Conservation (phyloP, 2,888 invertebrate genomes). For the Dendrolimus pini region DNA sequence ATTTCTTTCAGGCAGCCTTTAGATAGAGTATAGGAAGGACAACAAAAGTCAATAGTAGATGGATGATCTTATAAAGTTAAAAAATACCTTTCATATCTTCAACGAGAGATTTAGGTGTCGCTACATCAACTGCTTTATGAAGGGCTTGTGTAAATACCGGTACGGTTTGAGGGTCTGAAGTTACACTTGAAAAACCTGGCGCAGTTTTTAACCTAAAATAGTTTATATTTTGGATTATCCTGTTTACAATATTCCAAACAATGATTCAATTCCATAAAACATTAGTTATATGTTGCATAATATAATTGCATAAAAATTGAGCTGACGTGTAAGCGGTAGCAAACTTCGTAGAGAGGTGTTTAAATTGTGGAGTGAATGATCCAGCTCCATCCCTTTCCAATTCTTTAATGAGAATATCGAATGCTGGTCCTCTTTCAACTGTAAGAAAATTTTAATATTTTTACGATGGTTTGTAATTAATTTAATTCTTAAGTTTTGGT, state of each 20-base stretch:
- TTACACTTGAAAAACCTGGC: constrained; percentile 35
- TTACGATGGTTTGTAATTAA: not conserved
- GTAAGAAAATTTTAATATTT: constrained; percentile 8
- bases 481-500: not conserved
- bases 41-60: too few relatives aligned
- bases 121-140: constrained; percentile 31
- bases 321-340: constrained; percentile 42
- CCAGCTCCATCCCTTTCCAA: constrained; percentile 31
- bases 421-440: constrained; percentile 57
- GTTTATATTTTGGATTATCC: too few relatives aligned
- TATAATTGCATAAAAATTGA: constrained; percentile 1
- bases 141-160: constrained; percentile 27
- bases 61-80: too few relatives aligned
- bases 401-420: constrained; percentile 41
- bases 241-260: too few relatives aligned
- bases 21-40: too few relatives aligned
- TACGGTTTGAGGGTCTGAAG: constrained; percentile 29
- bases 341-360: constrained; percentile 24
- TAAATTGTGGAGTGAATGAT: constrained; percentile 31
- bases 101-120: constrained; percentile 29
- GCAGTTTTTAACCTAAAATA: constrained; percentile 41
- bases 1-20: too few relatives aligned
- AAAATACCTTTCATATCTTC: constrained; percentile 40
- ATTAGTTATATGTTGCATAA: not conserved
- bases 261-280: too few relatives aligned